Evolutionary conservation across 1,140 invertebrate genomes (phyloP).

Genomic region (Melitaea cinxia): DNA sequence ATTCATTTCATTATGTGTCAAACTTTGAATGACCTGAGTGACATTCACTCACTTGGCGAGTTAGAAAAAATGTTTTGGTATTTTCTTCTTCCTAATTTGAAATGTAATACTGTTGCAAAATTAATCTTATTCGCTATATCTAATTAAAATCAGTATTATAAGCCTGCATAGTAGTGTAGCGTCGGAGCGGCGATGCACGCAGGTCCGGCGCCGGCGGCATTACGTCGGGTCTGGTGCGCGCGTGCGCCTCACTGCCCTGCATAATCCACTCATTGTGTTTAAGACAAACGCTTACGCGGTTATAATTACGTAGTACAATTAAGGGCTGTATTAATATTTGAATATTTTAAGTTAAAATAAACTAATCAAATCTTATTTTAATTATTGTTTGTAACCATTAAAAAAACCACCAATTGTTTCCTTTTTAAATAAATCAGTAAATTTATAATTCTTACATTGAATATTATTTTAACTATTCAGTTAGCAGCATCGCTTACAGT

Average conservation of each 20-base stretch:
- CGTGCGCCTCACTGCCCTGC: slow-evolving; percentile 62
- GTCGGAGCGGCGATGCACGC: slow-evolving; percentile 7
- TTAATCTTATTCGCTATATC: background rate
- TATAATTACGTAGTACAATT: background rate
- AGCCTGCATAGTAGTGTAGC: background rate
- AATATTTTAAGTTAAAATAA: too few relatives aligned
- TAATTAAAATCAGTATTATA: background rate
- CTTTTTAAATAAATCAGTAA: too few relatives aligned
- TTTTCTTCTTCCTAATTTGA: too few relatives aligned
- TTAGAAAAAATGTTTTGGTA: too few relatives aligned
- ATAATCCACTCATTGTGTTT: slow-evolving; percentile 40
- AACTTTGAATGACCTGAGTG: too few relatives aligned
- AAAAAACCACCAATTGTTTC: too few relatives aligned
- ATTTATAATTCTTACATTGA: background rate
- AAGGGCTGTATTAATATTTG: background rate
- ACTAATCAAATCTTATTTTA: too few relatives aligned
- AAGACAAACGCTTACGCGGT: slow-evolving; percentile 4
- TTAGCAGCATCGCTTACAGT: slow-evolving; percentile 24
- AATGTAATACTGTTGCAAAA: background rate
- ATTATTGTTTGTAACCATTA: too few relatives aligned
- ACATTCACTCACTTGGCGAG: too few relatives aligned
- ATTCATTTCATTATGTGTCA: too few relatives aligned
- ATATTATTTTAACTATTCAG: background rate
- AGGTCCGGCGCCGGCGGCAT: slow-evolving; percentile 64
- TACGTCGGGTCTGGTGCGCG: slow-evolving; percentile 72